These are phyloP conservation scores for Patella caerulea DNA, from an alignment of 2,888 invertebrate genomes.

Conservation along the genomic window DNA sequence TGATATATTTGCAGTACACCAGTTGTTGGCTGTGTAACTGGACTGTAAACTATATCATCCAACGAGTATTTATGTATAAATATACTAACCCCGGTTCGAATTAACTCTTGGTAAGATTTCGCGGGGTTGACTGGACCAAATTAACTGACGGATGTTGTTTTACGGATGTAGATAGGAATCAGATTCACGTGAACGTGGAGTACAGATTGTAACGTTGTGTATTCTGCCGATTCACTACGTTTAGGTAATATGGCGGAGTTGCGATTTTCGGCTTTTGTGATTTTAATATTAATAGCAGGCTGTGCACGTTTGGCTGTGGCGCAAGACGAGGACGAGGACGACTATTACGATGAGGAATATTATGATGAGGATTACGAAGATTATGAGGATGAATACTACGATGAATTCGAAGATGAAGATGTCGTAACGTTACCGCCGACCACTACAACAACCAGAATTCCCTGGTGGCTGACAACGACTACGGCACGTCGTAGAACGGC, in stretches of 20 bases:
- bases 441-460: neutral
- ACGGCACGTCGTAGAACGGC: neutral
- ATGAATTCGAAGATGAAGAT: neutral
- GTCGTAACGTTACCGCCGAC: neutral
- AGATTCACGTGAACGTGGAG: neutral
- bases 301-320: neutral
- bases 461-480: slow-evolving; percentile 5
- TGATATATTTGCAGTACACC: too few species aligned
- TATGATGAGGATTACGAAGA: slow-evolving; percentile 3
- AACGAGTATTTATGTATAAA: neutral
- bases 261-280: neutral
- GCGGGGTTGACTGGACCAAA: neutral
- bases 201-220: neutral
- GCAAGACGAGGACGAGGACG: neutral
- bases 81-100: neutral
- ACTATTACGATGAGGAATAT: neutral
- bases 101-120: neutral
- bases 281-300: neutral
- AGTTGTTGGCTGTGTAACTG: too few species aligned
- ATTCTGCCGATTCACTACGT: neutral
- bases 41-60: too few species aligned
- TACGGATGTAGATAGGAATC: neutral
- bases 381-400: neutral
- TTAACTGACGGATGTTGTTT: neutral
- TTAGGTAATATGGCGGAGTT: neutral